phyloP scores from a whole-genome alignment of 2,797 vertebrate genomes.

The Paramormyrops hopkinsi region DNA sequence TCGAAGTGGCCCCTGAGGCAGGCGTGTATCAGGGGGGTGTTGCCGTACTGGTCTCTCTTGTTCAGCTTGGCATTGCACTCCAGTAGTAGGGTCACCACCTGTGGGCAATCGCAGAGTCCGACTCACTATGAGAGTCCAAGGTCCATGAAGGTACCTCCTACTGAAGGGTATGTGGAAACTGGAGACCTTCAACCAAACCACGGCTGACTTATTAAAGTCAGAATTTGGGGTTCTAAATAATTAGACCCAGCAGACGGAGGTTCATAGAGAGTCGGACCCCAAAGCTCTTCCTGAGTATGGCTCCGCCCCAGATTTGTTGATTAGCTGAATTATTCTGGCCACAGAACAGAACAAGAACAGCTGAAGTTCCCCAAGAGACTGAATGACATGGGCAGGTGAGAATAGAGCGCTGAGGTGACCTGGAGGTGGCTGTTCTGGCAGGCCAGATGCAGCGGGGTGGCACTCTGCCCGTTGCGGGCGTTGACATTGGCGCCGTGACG shows the following conservation, averaged over 20 bases:
- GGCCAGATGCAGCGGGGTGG: slow-evolving; percentile 83
- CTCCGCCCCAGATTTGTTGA: background rate
- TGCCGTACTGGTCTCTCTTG: slow-evolving; percentile 83
- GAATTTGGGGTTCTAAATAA: background rate
- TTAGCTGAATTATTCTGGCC: background rate
- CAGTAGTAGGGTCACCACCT: slow-evolving; percentile 79
- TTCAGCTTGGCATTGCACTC: slow-evolving; percentile 81
- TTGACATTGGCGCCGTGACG: slow-evolving; percentile 71
- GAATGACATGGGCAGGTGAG: background rate
- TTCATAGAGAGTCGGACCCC: background rate
- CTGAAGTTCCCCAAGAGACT: background rate
- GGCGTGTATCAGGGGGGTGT: slow-evolving; percentile 81
- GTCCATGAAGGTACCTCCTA: background rate
- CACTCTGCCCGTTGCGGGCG: slow-evolving; percentile 61
- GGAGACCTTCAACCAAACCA: background rate
- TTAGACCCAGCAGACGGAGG: background rate
- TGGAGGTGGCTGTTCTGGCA: slow-evolving; percentile 78
- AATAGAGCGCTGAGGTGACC: slow-evolving; percentile 27
- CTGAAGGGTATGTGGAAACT: background rate
- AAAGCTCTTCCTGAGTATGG: background rate
- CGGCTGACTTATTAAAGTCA: background rate
- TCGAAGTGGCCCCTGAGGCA: slow-evolving; percentile 75
- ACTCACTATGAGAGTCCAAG: background rate
- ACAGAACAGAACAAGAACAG: background rate
- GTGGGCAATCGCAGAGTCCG: slow-evolving; percentile 6